Evolutionary conservation across 2,797 vertebrate genomes (phyloP).

Genomic region (Kryptolebias ocellatus): DNA sequence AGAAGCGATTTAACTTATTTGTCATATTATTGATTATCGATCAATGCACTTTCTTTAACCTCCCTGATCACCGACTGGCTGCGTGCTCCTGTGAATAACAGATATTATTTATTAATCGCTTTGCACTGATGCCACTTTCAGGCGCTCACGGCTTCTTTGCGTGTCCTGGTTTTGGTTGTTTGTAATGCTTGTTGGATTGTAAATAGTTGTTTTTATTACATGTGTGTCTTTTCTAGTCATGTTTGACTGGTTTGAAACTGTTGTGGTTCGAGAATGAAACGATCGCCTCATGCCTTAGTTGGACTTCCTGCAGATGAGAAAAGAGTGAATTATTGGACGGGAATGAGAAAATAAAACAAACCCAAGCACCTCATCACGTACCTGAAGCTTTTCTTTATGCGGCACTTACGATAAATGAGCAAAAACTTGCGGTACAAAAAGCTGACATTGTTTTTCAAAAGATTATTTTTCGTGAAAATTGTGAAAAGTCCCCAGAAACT

Average conservation of each 20-base stretch:
- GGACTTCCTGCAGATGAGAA: conserved; percentile 46
- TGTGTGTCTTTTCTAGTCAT: conserved; percentile 79
- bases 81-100: conserved; percentile 35
- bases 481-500: too few species aligned
- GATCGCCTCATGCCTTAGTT: conserved; percentile 73
- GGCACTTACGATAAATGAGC: too few species aligned
- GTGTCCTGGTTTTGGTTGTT: conserved; percentile 64
- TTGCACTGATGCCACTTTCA: conserved; percentile 66
- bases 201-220: conserved; percentile 77
- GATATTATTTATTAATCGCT: conserved; percentile 24
- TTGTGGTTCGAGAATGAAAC: conserved; percentile 58
- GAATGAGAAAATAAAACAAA: conserved; percentile 49
- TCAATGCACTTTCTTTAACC: neutral
- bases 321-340: conserved; percentile 32
- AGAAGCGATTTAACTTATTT: neutral
- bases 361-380: conserved; percentile 21
- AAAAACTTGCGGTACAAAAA: too few species aligned
- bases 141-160: conserved; percentile 48
- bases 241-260: conserved; percentile 50
- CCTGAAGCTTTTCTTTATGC: conserved; percentile 13
- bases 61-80: conserved; percentile 17
- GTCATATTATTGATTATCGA: neutral
- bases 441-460: too few species aligned
- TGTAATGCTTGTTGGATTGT: conserved; percentile 65
- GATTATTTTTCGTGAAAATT: too few species aligned